Percentiles rank a stretch among this genome's conserved stretches.
Evolutionary conservation across 37 sponge, comb jelly and placozoan genomes (phyloP).

Genomic region (Agelas oroides): DNA sequence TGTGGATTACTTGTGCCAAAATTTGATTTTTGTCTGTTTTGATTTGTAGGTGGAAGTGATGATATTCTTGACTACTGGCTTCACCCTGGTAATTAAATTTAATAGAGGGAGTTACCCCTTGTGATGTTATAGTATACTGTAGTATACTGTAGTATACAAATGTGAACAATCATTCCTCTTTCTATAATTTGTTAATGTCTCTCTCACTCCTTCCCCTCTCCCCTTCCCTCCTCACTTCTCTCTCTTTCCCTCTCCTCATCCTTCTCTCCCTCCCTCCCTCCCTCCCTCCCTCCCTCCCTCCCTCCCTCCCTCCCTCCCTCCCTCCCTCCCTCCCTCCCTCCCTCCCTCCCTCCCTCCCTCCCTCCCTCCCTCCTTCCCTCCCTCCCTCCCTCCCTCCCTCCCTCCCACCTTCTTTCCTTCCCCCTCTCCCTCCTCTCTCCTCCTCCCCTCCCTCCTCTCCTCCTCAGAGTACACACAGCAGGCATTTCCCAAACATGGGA

Average conservation of each 20-base stretch:
- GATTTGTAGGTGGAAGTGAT: constrained; percentile 18
- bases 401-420: neutral
- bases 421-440: neutral
- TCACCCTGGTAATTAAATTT: constrained; percentile 2
- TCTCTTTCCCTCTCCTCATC: too few species aligned
- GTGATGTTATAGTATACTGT: constrained; percentile 4
- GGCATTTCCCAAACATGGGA: constrained; percentile 16
- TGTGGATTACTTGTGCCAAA: too few species aligned
- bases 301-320: too few species aligned
- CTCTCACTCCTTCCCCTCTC: neutral
- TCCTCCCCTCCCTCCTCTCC: neutral
- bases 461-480: constrained; percentile 28
- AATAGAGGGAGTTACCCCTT: too few species aligned
- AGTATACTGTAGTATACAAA: too few species aligned
- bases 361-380: neutral
- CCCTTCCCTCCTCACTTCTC: neutral
- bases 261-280: too few species aligned
- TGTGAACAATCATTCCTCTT: neutral
- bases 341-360: neutral
- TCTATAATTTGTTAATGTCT: neutral
- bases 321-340: too few species aligned
- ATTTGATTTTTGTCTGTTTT: neutral
- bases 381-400: constrained; percentile 6
- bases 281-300: too few species aligned
- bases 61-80: constrained; percentile 33